Conservation (phyloP, 2,888 invertebrate species). For the Cheiracanthium punctorium region DNA sequence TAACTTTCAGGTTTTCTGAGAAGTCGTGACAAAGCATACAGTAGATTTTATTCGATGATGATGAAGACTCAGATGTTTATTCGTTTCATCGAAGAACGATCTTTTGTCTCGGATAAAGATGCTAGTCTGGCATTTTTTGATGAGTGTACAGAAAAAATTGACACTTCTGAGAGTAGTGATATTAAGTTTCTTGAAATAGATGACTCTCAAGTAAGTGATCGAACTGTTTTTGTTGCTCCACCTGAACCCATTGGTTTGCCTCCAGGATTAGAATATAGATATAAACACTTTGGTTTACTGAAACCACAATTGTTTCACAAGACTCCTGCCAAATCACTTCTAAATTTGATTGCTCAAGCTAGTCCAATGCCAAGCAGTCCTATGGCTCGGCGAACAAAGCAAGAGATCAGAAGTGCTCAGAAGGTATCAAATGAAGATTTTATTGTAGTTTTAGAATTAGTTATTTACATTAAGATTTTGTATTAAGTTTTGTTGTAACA, state of each 20-base stretch:
- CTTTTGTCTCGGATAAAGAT: constrained; percentile 98
- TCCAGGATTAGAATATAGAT: constrained; percentile 75
- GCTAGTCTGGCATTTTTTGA: constrained; percentile 97
- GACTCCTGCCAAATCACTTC: constrained; percentile 73
- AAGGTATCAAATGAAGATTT: too few relatives aligned
- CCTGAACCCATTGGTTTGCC: constrained; percentile 83
- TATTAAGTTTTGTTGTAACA: too few relatives aligned
- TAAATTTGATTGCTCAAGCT: constrained; percentile 75
- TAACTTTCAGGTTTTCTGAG: constrained; percentile 82
- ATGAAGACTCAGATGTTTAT: constrained; percentile 98
- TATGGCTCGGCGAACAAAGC: constrained; percentile 93
- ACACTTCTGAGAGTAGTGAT: constrained; percentile 68
- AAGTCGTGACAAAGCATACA: constrained; percentile 87
- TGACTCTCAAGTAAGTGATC: constrained; percentile 84
- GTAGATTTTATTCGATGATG: constrained; percentile 88
- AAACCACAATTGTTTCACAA: constrained; percentile 77
- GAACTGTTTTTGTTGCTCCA: constrained; percentile 95
- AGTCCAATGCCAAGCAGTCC: constrained; percentile 86
- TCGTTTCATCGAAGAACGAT: constrained; percentile 97
- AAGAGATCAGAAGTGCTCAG: constrained; percentile 94
- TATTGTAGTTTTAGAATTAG: too few relatives aligned
- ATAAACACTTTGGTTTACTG: constrained; percentile 75
- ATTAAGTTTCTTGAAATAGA: constrained; percentile 86
- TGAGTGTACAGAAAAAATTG: constrained; percentile 90
- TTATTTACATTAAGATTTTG: too few relatives aligned